Percentiles rank a stretch among this genome's conserved stretches.
Conservation (phyloP, 2,888 invertebrate genomes). For the Agapostemon virescens region DNA sequence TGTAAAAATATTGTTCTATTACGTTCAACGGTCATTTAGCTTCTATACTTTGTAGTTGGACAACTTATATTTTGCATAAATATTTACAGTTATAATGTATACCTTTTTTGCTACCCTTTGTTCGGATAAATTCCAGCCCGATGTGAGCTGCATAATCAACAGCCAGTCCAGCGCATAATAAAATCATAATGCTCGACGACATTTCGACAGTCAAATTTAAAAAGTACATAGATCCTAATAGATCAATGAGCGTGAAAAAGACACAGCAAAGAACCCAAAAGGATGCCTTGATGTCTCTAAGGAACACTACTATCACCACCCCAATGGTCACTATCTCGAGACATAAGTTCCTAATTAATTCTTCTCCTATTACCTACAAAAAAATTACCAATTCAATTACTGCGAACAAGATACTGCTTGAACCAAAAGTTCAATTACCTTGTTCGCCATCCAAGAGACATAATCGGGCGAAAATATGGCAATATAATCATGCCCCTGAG, state of each 20-base stretch:
- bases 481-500: conserved; percentile 67
- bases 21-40: no score
- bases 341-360: conserved; percentile 79
- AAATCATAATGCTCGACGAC: conserved; percentile 80
- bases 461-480: conserved; percentile 76
- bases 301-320: conserved; percentile 79
- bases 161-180: conserved; percentile 81
- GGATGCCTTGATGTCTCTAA: conserved; percentile 79
- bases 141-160: conserved; percentile 82
- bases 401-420: neutral
- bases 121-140: conserved; percentile 81
- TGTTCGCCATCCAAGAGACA: conserved; percentile 78
- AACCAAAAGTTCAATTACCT: conserved; percentile 60
- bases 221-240: conserved; percentile 81
- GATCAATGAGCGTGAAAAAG: conserved; percentile 80
- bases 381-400: neutral
- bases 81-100: conserved; percentile 35
- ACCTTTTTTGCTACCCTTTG: conserved; percentile 80
- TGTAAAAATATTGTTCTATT: no score
- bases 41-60: no score
- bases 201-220: conserved; percentile 81
- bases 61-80: no score
- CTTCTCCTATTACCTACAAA: conserved; percentile 76
- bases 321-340: conserved; percentile 80
- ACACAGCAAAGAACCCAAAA: conserved; percentile 81